Evolutionary conservation across 1,140 invertebrate species (phyloP), one percentile per base, ranked within the genome.

Genomic region (Pentalonia nigronervosa): DNA sequence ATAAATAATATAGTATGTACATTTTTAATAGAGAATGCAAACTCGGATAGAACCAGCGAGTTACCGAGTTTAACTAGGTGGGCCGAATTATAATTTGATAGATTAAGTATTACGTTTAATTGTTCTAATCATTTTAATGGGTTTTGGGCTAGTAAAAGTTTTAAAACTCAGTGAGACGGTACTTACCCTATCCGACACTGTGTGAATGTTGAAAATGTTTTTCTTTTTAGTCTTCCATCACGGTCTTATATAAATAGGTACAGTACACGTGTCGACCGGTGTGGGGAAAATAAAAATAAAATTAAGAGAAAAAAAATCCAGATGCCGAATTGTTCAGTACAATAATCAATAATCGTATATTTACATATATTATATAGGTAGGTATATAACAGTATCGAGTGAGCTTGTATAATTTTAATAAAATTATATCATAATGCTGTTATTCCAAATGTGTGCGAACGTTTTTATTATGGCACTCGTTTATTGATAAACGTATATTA

Each of bases 1-100:
- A 17, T n/a, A 76, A 76, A 76, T 76, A 76, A 76, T 76, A n/a
- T n/a, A 76, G n/a, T 76, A 67, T 67, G 30, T 76, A 76, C 60
- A 76, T 4, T 3, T 4, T 8, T 14, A 4, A 67, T 8, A 76
- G 41, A 41, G 41, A 41, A 41, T 41, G 41, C 41, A 41, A 2
- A 4, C 4, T 41, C 41, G 4, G 41, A 2, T 2, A 41, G 41
- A 41, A 41, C 41, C 41, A 41, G 41, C 41, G 41, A 41, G 41
- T 41, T 41, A 41, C 41, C 41, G 41, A 41, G 41, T 1, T 4
- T 41, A 41, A 41, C 41, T 41, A 1, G 41, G 41, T 41, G 41
- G 41, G 41, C 4, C 41, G 41, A 41, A 41, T 4, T 41, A 41
- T 41, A 41, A 41, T 41, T 41, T 41, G 41, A 4, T 41, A 41